A percentile compares a stretch with the other conserved stretches of the same genome.
These are phyloP conservation scores for Drosophila prosaltans DNA, from an alignment of 1,140 invertebrate genomes.

Conservation along the genomic window DNA sequence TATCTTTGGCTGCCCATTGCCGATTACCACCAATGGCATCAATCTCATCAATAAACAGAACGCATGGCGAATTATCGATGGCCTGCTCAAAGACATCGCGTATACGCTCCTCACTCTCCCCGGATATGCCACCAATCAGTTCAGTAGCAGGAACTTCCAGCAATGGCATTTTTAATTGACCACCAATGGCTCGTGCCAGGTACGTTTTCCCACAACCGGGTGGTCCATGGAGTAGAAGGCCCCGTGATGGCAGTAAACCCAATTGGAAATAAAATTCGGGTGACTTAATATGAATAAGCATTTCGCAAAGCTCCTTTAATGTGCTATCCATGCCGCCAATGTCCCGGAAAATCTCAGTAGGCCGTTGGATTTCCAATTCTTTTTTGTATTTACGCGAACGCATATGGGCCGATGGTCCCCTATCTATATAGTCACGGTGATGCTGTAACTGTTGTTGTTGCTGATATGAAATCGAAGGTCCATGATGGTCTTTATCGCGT, in stretches of 20 bases:
- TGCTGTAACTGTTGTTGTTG: conserved; percentile 19
- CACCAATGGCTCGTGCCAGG: conserved; percentile 95
- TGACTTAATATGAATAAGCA: conserved; percentile 92
- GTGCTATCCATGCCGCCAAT: conserved; percentile 90
- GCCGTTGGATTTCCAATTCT: conserved; percentile 74
- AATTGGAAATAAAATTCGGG: conserved; percentile 91
- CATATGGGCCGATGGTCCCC: conserved; percentile 8
- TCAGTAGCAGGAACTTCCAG: conserved; percentile 95
- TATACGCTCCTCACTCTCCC: conserved; percentile 97
- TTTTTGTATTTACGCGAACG: conserved; percentile 73
- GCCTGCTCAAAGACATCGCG: conserved; percentile 95
- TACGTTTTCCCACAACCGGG: conserved; percentile 84
- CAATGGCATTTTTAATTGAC: conserved; percentile 90
- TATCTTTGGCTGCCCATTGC: conserved; percentile 94
- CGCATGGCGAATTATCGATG: conserved; percentile 88
- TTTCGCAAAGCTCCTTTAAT: conserved; percentile 90
- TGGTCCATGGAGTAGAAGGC: conserved; percentile 86
- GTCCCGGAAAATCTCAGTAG: conserved; percentile 85
- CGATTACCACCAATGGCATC: conserved; percentile 94
- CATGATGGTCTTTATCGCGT: conserved; percentile 32
- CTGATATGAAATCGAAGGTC: conserved; percentile 16
- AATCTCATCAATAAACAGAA: conserved; percentile 97
- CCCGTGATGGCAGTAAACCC: conserved; percentile 89
- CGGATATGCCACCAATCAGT: conserved; percentile 96
- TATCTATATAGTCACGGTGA: background rate